Evolutionary conservation across 2,797 vertebrate species (phyloP).

Genomic region (Intellagama lesueurii): DNA sequence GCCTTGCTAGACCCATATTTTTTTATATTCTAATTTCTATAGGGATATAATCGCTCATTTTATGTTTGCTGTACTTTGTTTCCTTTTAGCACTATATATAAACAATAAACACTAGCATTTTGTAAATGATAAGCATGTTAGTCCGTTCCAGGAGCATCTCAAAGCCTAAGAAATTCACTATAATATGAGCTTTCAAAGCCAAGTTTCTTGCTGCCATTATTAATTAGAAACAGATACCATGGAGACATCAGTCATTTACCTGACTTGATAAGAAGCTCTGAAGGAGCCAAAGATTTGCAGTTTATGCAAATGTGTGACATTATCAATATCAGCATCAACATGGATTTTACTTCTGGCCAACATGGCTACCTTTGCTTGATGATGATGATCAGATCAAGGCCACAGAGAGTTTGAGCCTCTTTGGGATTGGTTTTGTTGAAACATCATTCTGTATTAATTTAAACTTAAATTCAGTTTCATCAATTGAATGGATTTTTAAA

Average conservation of each 20-base stretch:
- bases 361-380: not conserved
- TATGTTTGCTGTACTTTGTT: not conserved
- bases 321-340: not conserved
- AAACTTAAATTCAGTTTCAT: not conserved
- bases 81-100: not conserved
- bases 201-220: not conserved
- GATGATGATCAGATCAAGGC: not conserved
- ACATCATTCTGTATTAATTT: not conserved
- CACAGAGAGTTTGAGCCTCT: not conserved
- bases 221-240: not conserved
- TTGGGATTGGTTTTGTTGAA: not conserved
- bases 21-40: not conserved
- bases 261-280: not conserved
- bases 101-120: not conserved
- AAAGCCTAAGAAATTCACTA: no score
- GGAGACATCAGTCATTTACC: not conserved
- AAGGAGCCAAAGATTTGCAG: not conserved
- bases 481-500: no score
- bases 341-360: not conserved
- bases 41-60: not conserved
- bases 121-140: not conserved
- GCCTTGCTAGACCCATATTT: not conserved
- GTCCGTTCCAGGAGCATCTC: no score
- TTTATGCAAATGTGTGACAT: no score
- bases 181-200: no score